A percentile compares a stretch with the other conserved stretches of the same genome.
Evolutionary conservation across 2,113 vertebrate species (phyloP).

Genomic region (Zingel zingel): DNA sequence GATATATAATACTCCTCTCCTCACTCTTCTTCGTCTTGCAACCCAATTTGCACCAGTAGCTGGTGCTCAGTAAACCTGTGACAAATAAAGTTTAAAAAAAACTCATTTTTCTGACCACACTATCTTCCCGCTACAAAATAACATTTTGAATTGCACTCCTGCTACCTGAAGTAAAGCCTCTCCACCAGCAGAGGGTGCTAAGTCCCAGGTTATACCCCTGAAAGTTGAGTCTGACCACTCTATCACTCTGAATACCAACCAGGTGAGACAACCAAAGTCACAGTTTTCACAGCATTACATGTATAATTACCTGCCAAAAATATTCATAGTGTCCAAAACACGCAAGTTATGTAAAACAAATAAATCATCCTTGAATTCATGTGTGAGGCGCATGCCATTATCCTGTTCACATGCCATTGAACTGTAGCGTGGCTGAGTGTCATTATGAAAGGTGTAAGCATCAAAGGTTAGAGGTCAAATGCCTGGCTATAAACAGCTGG

Average conservation of each 20-base stretch:
- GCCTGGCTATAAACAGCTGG: constrained; percentile 64
- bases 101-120: no score
- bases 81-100: no score
- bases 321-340: constrained; percentile 1
- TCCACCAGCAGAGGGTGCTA: constrained; percentile 67
- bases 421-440: constrained; percentile 53
- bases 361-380: constrained; percentile 40
- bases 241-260: not conserved
- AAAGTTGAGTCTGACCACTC: not conserved
- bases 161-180: not conserved
- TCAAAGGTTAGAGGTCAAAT: constrained; percentile 71
- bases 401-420: constrained; percentile 27
- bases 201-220: constrained; percentile 1
- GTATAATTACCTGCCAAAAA: not conserved
- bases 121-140: not conserved
- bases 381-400: constrained; percentile 15
- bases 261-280: constrained; percentile 1
- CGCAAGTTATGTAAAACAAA: not conserved
- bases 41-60: not conserved
- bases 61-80: no score
- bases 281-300: not conserved
- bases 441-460: constrained; percentile 62
- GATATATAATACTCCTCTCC: no score
- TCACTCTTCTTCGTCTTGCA: not conserved
- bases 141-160: not conserved